A percentile compares a stretch with the other conserved stretches of the same genome.
These are phyloP conservation scores for Hydriomena furcata DNA, from an alignment of 2,888 invertebrate species.

Conservation along the genomic window DNA sequence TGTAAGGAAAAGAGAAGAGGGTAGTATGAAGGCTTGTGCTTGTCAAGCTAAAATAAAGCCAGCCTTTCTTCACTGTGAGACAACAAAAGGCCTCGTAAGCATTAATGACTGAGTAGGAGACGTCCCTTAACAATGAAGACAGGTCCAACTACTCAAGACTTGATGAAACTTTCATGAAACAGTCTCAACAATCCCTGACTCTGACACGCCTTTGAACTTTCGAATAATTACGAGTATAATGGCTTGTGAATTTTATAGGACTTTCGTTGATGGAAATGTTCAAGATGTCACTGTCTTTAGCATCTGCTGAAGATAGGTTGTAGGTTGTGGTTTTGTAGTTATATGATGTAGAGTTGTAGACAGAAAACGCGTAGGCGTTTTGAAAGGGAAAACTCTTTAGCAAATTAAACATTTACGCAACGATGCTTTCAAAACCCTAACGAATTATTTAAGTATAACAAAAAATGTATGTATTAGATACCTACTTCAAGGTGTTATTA, in stretches of 20 bases:
- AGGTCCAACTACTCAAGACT: slow-evolving; percentile 54
- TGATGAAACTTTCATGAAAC: slow-evolving; percentile 57
- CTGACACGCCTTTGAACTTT: slow-evolving; percentile 37
- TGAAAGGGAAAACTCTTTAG: slow-evolving; percentile 10
- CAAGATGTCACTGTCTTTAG: slow-evolving; percentile 12
- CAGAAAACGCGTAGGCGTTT: slow-evolving; percentile 8
- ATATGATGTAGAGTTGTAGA: slow-evolving; percentile 8
- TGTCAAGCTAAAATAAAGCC: slow-evolving; percentile 49
- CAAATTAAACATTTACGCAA: slow-evolving; percentile 1
- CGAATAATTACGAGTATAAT: slow-evolving; percentile 38
- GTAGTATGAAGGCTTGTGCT: slow-evolving; percentile 12
- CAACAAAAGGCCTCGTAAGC: slow-evolving; percentile 62
- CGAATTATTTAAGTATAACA: too few species aligned
- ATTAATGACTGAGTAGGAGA: slow-evolving; percentile 61
- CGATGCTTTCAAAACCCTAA: too few species aligned
- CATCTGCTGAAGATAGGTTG: slow-evolving; percentile 1
- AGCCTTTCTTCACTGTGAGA: slow-evolving; percentile 49
- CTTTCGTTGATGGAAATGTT: slow-evolving; percentile 32
- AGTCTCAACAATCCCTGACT: slow-evolving; percentile 36
- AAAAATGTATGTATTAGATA: too few species aligned
- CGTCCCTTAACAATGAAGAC: slow-evolving; percentile 60
- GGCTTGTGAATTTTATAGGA: slow-evolving; percentile 28
- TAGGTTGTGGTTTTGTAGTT: too few species aligned
- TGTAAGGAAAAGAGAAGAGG: slow-evolving; percentile 18
- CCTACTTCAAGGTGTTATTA: neutral